Evolutionary conservation across 2,113 vertebrate genomes (phyloP).

Genomic region (Elachura formosa): DNA sequence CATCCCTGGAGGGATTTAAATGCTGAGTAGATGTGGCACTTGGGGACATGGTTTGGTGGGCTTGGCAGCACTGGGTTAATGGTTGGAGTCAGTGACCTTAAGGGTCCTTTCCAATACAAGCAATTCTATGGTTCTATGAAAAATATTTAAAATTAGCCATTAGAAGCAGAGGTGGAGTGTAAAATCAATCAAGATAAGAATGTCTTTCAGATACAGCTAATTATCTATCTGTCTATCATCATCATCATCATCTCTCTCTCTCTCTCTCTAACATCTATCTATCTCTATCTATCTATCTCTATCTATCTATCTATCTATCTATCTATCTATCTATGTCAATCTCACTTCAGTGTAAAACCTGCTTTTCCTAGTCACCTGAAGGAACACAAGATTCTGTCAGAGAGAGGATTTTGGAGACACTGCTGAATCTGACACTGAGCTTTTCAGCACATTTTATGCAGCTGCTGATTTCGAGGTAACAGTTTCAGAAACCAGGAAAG

Average conservation of each 20-base stretch:
- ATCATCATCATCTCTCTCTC: too few relatives aligned
- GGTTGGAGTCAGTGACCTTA: not conserved
- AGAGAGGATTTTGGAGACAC: not conserved
- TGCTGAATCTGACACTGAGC: not conserved
- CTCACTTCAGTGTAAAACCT: not conserved
- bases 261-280: too few relatives aligned
- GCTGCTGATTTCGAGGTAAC: not conserved
- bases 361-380: not conserved
- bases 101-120: not conserved
- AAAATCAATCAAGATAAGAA: not conserved
- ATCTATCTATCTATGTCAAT: not conserved
- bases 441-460: not conserved
- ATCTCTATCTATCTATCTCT: not conserved
- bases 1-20: not conserved
- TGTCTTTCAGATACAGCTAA: not conserved
- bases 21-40: not conserved
- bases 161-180: not conserved
- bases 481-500: not conserved
- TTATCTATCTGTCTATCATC: not conserved
- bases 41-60: not conserved
- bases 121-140: not conserved
- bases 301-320: not conserved
- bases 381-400: not conserved
- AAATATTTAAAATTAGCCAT: not conserved
- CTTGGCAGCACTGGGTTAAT: not conserved